Evolutionary conservation across 2,797 vertebrate genomes (phyloP).

Genomic region (Silurus aristotelis): DNA sequence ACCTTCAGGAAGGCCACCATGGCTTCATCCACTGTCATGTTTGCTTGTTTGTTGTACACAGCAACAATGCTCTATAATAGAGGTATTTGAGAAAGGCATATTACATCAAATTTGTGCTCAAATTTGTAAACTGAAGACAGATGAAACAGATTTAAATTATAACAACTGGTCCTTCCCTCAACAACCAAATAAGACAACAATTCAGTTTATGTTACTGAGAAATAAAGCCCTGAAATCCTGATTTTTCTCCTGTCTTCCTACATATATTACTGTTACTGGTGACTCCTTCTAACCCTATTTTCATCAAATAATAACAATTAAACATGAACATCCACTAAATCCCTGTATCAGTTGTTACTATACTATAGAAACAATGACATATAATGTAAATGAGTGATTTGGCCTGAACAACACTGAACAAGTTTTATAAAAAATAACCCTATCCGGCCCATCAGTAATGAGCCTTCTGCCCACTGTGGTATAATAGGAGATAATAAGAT

Average conservation of each 20-base stretch:
- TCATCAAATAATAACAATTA: background rate
- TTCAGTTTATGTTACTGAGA: background rate
- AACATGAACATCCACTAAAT: background rate
- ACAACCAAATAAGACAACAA: background rate
- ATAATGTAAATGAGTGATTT: background rate
- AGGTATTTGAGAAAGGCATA: conserved; percentile 3
- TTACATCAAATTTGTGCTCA: background rate
- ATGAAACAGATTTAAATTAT: background rate
- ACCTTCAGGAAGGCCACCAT: conserved; percentile 86
- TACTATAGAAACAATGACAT: background rate
- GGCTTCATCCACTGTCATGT: conserved; percentile 82
- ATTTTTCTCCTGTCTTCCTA: background rate
- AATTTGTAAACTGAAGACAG: too few relatives aligned
- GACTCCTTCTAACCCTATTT: background rate
- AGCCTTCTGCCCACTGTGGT: background rate
- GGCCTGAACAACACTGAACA: background rate
- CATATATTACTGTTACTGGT: background rate
- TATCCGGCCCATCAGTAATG: background rate
- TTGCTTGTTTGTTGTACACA: conserved; percentile 79
- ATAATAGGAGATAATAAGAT: background rate
- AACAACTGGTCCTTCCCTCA: background rate
- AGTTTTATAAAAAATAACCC: background rate
- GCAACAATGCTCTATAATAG: conserved; percentile 77
- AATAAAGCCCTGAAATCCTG: background rate
- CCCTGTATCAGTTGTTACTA: background rate